A percentile compares a stretch with the other conserved stretches of the same genome.
Evolutionary conservation across 2,888 invertebrate genomes (phyloP).

Genomic region (Anorthoa munda): DNA sequence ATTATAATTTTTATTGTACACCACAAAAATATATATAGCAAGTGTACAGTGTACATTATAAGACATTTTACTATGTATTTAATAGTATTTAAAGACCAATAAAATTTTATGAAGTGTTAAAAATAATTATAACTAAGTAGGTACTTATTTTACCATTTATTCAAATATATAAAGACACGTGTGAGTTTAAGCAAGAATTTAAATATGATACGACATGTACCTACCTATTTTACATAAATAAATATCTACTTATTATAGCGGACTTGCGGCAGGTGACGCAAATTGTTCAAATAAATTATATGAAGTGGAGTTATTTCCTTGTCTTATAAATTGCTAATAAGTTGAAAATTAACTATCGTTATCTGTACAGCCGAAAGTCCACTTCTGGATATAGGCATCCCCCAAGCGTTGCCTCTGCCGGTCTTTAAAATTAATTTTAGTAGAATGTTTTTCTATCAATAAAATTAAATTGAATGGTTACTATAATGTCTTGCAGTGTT

Average conservation of each 20-base stretch:
- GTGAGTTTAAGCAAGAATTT: not conserved
- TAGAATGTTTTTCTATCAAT: too few relatives aligned
- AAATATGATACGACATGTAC: not conserved
- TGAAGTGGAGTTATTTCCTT: conserved; percentile 22
- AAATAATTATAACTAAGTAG: not conserved
- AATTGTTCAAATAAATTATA: conserved; percentile 2
- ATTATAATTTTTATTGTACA: too few relatives aligned
- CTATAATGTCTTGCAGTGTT: not conserved
- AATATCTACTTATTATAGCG: not conserved
- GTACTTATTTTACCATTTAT: conserved; percentile 10
- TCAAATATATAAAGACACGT: conserved; percentile 6
- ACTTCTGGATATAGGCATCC: too few relatives aligned
- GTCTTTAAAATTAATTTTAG: too few relatives aligned
- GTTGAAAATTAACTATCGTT: too few relatives aligned
- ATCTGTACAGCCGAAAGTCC: too few relatives aligned
- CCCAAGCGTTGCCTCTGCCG: too few relatives aligned
- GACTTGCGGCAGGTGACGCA: conserved; percentile 1
- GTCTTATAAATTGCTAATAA: not conserved
- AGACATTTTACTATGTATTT: not conserved
- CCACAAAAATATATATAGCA: too few relatives aligned
- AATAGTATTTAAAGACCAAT: conserved; percentile 1
- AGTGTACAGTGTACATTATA: too few relatives aligned
- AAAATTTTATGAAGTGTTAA: conserved; percentile 9
- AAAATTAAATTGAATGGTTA: too few relatives aligned
- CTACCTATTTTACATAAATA: conserved; percentile 24